These are phyloP conservation scores for Rhysida immarginata DNA, from an alignment of 1,140 invertebrate species.

Conservation along the genomic window DNA sequence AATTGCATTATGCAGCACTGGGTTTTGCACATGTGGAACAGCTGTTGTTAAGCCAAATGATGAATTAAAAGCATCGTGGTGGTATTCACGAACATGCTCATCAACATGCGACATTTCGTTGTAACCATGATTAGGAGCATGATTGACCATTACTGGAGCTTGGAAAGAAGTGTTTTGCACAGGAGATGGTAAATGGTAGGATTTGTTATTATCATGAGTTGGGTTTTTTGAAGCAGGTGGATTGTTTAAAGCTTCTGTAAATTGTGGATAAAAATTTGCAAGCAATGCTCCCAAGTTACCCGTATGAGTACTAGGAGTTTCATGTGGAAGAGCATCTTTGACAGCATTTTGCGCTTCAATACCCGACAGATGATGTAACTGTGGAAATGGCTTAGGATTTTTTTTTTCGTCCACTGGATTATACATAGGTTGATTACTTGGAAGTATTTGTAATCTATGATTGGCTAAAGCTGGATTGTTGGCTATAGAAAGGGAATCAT, in stretches of 20 bases:
- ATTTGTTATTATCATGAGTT: too few relatives aligned
- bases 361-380: not conserved
- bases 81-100: too few relatives aligned
- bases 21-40: too few relatives aligned
- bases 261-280: not conserved
- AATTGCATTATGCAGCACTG: too few relatives aligned
- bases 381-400: not conserved
- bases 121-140: too few relatives aligned
- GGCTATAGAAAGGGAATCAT: not conserved
- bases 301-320: not conserved
- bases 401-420: not conserved
- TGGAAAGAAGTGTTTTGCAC: too few relatives aligned
- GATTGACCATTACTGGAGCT: too few relatives aligned
- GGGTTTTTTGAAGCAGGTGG: not conserved
- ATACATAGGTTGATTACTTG: too few relatives aligned
- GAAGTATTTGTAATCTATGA: not conserved
- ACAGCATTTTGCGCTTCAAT: not conserved
- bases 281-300: not conserved
- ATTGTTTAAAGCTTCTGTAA: not conserved
- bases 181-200: too few relatives aligned
- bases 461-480: slow-evolving; percentile 2
- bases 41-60: too few relatives aligned
- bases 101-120: too few relatives aligned
- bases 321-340: not conserved
- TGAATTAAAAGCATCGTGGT: too few relatives aligned